Percentiles rank a stretch among this genome's conserved stretches.
Evolutionary conservation across 2,797 vertebrate genomes (phyloP).

Genomic region (Ibycter americanus): DNA sequence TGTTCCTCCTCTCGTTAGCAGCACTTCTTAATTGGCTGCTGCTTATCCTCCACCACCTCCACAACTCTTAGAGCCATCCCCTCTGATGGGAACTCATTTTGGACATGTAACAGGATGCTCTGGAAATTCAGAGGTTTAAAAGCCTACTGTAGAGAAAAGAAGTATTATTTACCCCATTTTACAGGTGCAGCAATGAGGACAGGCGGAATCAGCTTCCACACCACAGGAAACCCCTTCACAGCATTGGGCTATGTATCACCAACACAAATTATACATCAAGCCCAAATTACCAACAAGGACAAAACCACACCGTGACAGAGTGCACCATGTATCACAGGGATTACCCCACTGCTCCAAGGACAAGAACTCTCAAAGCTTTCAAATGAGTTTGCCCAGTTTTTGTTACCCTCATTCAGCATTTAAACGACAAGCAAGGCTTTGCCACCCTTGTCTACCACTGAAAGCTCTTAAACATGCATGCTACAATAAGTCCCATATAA

Average conservation of each 20-base stretch:
- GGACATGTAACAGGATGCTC: neutral
- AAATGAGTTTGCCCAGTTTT: neutral
- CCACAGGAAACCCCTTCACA: neutral
- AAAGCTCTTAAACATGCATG: neutral
- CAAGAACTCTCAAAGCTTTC: neutral
- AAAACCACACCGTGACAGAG: neutral
- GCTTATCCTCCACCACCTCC: neutral
- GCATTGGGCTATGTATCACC: accelerated
- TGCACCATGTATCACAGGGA: accelerated
- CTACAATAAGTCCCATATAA: neutral
- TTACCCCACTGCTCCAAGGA: neutral
- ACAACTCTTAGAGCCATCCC: neutral
- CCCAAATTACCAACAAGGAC: neutral
- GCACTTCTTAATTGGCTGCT: neutral
- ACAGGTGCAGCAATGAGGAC: neutral
- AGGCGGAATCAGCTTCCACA: neutral
- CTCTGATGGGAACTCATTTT: neutral
- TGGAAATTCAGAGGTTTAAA: neutral
- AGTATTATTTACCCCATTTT: neutral
- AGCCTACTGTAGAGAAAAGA: neutral
- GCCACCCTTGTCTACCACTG: neutral
- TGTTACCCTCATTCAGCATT: neutral
- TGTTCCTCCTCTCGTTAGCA: neutral
- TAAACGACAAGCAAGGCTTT: neutral
- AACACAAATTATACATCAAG: neutral